Evolutionary conservation across 2,888 invertebrate genomes (phyloP).

Genomic region (Aricia artaxerxes): DNA sequence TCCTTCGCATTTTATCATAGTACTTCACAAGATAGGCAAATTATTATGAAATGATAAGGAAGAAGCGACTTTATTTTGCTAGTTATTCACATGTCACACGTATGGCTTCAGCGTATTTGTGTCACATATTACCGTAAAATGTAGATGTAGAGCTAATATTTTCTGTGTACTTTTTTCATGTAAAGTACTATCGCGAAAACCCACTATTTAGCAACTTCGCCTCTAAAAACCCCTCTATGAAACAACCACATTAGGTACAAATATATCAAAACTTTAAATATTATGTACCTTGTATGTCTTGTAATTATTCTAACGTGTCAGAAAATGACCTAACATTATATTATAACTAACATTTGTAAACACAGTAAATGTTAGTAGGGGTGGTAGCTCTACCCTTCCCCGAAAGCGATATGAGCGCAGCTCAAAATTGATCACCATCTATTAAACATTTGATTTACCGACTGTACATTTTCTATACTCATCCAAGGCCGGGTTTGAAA

Average conservation of each 20-base stretch:
- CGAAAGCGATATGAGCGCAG: background rate
- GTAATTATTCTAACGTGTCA: no score
- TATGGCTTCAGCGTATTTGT: background rate
- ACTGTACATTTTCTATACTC: conserved; percentile 10
- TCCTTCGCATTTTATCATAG: background rate
- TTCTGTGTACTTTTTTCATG: background rate
- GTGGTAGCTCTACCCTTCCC: no score
- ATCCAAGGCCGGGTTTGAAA: conserved; percentile 23
- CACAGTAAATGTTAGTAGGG: no score
- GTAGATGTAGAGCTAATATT: background rate
- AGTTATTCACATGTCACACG: background rate
- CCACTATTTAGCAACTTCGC: background rate
- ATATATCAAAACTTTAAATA: no score
- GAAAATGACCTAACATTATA: no score
- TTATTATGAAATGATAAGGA: background rate
- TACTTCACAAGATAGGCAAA: background rate
- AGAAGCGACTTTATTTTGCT: background rate
- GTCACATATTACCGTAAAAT: background rate
- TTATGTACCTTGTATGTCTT: background rate
- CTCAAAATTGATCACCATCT: background rate
- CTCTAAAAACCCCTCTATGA: background rate
- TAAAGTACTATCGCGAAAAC: no score
- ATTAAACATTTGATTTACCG: background rate
- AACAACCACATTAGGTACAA: no score
- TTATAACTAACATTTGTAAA: no score